phyloP scores from a whole-genome alignment of 2,888 invertebrate species.

The Callyntrura sp. region DNA sequence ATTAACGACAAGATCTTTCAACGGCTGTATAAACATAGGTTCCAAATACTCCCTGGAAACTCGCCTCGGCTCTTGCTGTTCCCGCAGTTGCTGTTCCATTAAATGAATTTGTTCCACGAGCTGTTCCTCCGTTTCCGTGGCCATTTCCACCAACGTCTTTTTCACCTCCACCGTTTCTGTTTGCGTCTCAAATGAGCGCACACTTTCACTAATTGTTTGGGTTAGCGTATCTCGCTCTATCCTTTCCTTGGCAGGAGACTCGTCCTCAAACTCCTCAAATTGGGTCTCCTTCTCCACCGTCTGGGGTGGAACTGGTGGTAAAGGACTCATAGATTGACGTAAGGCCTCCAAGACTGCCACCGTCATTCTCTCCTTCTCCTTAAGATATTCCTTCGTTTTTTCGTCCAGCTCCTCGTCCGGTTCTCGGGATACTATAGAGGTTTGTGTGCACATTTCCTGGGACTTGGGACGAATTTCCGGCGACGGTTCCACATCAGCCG shows the following conservation, averaged over 20 bases:
- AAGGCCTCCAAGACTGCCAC: slow-evolving; percentile 88
- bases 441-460: slow-evolving; percentile 72
- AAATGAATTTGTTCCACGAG: slow-evolving; percentile 13
- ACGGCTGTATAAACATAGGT: slow-evolving; percentile 88
- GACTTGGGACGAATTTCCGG: slow-evolving; percentile 39
- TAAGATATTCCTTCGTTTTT: slow-evolving; percentile 84
- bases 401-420: slow-evolving; percentile 57
- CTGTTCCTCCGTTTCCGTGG: slow-evolving; percentile 83
- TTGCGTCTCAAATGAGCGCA: slow-evolving; percentile 79
- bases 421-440: not conserved
- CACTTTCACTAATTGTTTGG: slow-evolving; percentile 84
- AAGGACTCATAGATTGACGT: slow-evolving; percentile 84
- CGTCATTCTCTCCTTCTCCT: slow-evolving; percentile 89
- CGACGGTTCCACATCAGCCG: not conserved
- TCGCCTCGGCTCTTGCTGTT: slow-evolving; percentile 34
- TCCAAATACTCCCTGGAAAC: slow-evolving; percentile 80
- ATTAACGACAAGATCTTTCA: slow-evolving; percentile 89
- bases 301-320: slow-evolving; percentile 78
- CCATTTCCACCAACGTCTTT: slow-evolving; percentile 84
- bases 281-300: slow-evolving; percentile 82
- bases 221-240: slow-evolving; percentile 83
- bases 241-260: slow-evolving; percentile 69
- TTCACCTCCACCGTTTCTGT: slow-evolving; percentile 57
- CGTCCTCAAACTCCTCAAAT: slow-evolving; percentile 79
- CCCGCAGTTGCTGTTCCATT: not conserved